A percentile compares a stretch with the other conserved stretches of the same genome.
phyloP scores from a whole-genome alignment of 2,113 vertebrate species.

The Tupaia chinensis region DNA sequence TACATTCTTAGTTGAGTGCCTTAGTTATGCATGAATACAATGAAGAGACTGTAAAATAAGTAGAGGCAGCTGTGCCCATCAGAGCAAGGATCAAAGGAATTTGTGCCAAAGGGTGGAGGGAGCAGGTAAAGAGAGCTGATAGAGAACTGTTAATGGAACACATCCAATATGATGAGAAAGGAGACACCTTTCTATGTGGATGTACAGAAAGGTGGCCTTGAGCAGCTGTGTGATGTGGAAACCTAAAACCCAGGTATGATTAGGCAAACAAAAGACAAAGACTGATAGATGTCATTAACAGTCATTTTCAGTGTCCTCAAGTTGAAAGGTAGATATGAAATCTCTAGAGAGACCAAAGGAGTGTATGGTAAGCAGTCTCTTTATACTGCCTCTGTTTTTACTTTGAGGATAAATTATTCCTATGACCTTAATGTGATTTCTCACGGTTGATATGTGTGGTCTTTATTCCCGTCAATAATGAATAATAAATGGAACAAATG shows the following conservation, averaged over 20 bases:
- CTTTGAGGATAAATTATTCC: slow-evolving; percentile 49
- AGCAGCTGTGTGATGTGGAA: slow-evolving; percentile 75
- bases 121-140: slow-evolving; percentile 64
- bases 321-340: slow-evolving; percentile 62
- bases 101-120: slow-evolving; percentile 57
- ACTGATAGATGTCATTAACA: slow-evolving; percentile 79
- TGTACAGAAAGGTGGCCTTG: slow-evolving; percentile 56
- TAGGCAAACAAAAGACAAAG: slow-evolving; percentile 76
- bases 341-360: slow-evolving; percentile 55
- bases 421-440: slow-evolving; percentile 23
- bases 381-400: slow-evolving; percentile 28
- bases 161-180: slow-evolving; percentile 63
- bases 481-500: slow-evolving; percentile 44
- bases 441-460: slow-evolving; percentile 40
- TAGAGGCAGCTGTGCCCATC: slow-evolving; percentile 65
- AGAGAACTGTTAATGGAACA: slow-evolving; percentile 22
- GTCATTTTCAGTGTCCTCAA: slow-evolving; percentile 74
- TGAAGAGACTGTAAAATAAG: slow-evolving; percentile 60
- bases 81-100: slow-evolving; percentile 42
- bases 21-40: slow-evolving; percentile 8
- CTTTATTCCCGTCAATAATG: slow-evolving; percentile 42
- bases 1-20: neutral
- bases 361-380: slow-evolving; percentile 37
- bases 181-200: slow-evolving; percentile 68
- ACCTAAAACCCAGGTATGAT: slow-evolving; percentile 76